phyloP scores from a whole-genome alignment of 2,113 vertebrate species.

The Melanostigma gelatinosum region DNA sequence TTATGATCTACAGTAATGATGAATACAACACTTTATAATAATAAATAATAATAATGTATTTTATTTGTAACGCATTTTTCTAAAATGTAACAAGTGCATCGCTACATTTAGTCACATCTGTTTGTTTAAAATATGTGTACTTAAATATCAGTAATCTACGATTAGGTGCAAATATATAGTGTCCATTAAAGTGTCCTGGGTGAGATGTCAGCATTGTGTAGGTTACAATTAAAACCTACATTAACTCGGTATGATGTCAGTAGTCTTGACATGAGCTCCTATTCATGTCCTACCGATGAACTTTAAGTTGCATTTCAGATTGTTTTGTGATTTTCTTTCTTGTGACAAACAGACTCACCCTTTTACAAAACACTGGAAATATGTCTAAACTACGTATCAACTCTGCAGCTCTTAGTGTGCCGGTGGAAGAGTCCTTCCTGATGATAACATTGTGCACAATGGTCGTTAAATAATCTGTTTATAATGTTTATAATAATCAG shows the following conservation, averaged over 20 bases:
- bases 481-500: no score
- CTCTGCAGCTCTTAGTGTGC: background rate
- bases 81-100: slow-evolving; percentile 26
- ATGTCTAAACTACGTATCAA: slow-evolving; percentile 4
- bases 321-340: no score
- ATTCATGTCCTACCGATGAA: background rate
- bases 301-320: background rate
- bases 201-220: slow-evolving; percentile 22
- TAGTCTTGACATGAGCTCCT: background rate
- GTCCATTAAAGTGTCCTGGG: slow-evolving; percentile 37
- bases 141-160: slow-evolving; percentile 6
- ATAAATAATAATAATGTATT: no score
- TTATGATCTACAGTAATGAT: slow-evolving; percentile 9
- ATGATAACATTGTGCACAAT: slow-evolving; percentile 32
- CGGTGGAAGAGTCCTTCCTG: background rate
- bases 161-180: slow-evolving; percentile 32
- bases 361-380: slow-evolving; percentile 30
- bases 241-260: slow-evolving; percentile 24
- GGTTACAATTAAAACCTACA: slow-evolving; percentile 44
- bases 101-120: background rate
- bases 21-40: slow-evolving; percentile 5
- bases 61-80: no score
- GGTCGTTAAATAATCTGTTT: background rate
- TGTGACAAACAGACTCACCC: background rate
- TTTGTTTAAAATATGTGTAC: slow-evolving; percentile 1